Percentiles rank a stretch among this genome's conserved stretches.
These are phyloP conservation scores for Coleophora flavipennella DNA, from an alignment of 2,888 invertebrate species.

Conservation along the genomic window DNA sequence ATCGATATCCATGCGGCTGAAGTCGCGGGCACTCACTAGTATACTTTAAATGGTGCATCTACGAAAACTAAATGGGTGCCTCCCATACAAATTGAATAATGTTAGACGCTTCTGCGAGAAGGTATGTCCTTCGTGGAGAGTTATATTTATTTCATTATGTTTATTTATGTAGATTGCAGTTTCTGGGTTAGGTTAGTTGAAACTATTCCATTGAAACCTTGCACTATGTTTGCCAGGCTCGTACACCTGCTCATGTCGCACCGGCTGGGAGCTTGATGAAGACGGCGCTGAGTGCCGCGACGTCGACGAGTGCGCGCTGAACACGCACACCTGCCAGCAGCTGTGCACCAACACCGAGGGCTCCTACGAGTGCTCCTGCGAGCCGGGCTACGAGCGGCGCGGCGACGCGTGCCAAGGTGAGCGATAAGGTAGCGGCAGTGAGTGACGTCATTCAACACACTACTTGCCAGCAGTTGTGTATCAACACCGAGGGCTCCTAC, in stretches of 20 bases:
- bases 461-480: constrained; percentile 82
- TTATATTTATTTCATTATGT: too few relatives aligned
- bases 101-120: too few relatives aligned
- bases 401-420: constrained; percentile 84
- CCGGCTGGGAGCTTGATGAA: constrained; percentile 82
- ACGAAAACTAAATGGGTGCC: too few relatives aligned
- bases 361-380: constrained; percentile 82
- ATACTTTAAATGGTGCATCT: too few relatives aligned
- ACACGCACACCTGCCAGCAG: constrained; percentile 81
- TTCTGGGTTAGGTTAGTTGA: too few relatives aligned
- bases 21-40: too few relatives aligned
- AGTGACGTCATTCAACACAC: too few relatives aligned
- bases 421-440: constrained; percentile 68
- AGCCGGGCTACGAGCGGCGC: constrained; percentile 81
- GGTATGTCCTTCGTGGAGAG: too few relatives aligned
- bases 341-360: constrained; percentile 85
- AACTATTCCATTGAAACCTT: too few relatives aligned
- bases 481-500: constrained; percentile 85
- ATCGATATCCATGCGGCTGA: too few relatives aligned
- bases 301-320: constrained; percentile 85
- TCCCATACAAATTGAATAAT: too few relatives aligned
- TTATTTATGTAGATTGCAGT: too few relatives aligned
- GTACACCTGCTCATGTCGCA: constrained; percentile 83
- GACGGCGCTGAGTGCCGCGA: constrained; percentile 84
- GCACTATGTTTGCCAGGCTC: constrained; percentile 64